Conservation (phyloP, 2,797 vertebrate species). For the Phrynocephalus vlangalii region DNA sequence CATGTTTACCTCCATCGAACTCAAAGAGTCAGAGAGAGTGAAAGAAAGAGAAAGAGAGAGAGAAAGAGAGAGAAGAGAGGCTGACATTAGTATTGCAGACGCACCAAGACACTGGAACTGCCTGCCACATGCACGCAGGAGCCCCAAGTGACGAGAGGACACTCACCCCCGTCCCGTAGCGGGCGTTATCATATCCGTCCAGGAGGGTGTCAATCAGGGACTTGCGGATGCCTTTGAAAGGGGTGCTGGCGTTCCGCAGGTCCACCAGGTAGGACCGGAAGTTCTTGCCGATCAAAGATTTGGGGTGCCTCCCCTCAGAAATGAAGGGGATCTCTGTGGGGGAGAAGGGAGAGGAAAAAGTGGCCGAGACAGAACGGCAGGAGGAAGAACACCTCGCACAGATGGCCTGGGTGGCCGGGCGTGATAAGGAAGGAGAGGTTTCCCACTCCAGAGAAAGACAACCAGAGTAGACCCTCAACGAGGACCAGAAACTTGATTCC, state of each 20-base stretch:
- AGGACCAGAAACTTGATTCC: not conserved
- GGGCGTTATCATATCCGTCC: slow-evolving; percentile 91
- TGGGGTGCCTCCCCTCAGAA: slow-evolving; percentile 81
- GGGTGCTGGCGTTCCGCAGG: slow-evolving; percentile 83
- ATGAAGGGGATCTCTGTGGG: slow-evolving; percentile 86
- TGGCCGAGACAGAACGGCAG: no score
- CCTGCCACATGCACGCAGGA: accelerated
- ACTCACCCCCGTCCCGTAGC: slow-evolving; percentile 90
- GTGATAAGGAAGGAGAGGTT: no score
- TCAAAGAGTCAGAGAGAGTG: no score
- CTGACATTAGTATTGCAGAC: not conserved
- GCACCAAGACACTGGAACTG: not conserved
- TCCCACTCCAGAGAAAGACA: not conserved
- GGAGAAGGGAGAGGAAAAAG: not conserved
- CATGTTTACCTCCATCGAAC: no score
- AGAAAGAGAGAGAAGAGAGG: no score
- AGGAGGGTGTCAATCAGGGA: slow-evolving; percentile 86
- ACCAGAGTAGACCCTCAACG: not conserved
- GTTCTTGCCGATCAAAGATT: slow-evolving; percentile 87
- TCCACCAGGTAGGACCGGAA: slow-evolving; percentile 91
- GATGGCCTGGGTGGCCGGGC: no score
- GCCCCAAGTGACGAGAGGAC: accelerated
- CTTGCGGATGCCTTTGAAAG: slow-evolving; percentile 82
- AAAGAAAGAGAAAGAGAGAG: no score
- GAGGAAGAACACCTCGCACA: not conserved